Conservation (phyloP, 2,797 vertebrate genomes). For the Eulemur coronatus region DNA sequence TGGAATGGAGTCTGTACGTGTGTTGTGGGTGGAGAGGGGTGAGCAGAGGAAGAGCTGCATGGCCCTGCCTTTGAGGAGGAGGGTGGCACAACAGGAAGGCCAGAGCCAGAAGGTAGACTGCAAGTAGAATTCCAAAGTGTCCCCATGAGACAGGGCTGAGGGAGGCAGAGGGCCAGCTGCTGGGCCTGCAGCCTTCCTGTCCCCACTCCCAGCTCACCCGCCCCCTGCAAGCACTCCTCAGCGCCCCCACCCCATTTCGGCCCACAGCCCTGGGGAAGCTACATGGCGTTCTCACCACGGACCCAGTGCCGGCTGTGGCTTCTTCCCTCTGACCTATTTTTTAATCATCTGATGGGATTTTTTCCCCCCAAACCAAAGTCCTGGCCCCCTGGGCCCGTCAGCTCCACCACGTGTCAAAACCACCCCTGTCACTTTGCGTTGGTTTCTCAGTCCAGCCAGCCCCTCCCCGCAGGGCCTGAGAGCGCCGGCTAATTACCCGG, state of each 20-base stretch:
- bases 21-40: no score
- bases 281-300: slow-evolving; percentile 30
- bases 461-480: slow-evolving; percentile 70
- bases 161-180: background rate
- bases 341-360: slow-evolving; percentile 91
- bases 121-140: background rate
- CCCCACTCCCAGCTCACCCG: background rate
- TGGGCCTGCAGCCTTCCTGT: background rate
- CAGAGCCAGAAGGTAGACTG: background rate
- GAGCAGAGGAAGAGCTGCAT: background rate
- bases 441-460: slow-evolving; percentile 63
- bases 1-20: background rate
- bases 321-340: slow-evolving; percentile 94
- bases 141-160: background rate
- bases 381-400: slow-evolving; percentile 87
- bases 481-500: slow-evolving; percentile 61
- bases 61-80: background rate
- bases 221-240: background rate
- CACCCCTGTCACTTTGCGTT: slow-evolving; percentile 84
- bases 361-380: slow-evolving; percentile 76
- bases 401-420: slow-evolving; percentile 83
- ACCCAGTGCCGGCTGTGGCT: slow-evolving; percentile 65
- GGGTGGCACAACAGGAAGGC: background rate
- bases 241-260: background rate
- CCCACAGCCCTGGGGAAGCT: slow-evolving; percentile 42